These are phyloP conservation scores for Tor tambroides DNA, from an alignment of 2,113 vertebrate genomes.

Conservation along the genomic window DNA sequence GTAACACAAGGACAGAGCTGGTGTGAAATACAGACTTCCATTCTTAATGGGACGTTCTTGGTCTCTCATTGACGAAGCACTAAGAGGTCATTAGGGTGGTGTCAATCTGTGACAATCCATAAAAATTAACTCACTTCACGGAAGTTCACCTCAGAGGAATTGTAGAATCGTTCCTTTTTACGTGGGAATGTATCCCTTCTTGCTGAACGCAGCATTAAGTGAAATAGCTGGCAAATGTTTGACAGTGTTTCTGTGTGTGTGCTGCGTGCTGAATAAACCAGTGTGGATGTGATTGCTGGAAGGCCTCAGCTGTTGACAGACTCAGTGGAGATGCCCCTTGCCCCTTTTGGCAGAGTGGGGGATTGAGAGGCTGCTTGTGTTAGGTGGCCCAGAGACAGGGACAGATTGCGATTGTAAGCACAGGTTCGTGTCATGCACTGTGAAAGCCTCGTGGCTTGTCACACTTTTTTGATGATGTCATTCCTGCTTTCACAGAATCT, in stretches of 20 bases:
- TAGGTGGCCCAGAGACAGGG: conserved; percentile 29
- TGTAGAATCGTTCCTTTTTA: neutral
- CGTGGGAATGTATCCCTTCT: neutral
- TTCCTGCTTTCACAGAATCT: neutral
- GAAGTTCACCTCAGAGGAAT: conserved; percentile 10
- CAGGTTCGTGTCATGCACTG: neutral
- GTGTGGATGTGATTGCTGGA: conserved; percentile 9
- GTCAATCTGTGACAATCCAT: conserved; percentile 27
- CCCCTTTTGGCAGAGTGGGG: neutral
- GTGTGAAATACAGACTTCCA: neutral
- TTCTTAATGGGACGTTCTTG: conserved; percentile 34
- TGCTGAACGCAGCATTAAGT: neutral
- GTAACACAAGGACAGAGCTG: conserved; percentile 18
- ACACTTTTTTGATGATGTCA: neutral
- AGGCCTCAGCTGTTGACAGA: conserved; percentile 13
- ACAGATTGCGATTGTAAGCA: conserved; percentile 44
- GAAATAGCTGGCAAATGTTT: neutral
- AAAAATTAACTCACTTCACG: conserved; percentile 31
- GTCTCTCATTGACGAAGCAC: neutral
- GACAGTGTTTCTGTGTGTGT: neutral
- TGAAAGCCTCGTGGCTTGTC: neutral
- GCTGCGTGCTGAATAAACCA: neutral
- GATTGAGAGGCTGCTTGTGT: neutral
- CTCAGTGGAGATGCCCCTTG: conserved; percentile 7
- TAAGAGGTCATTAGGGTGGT: neutral